A percentile compares a stretch with the other conserved stretches of the same genome.
phyloP scores from a whole-genome alignment of 2,888 invertebrate genomes.

The Timema podura region DNA sequence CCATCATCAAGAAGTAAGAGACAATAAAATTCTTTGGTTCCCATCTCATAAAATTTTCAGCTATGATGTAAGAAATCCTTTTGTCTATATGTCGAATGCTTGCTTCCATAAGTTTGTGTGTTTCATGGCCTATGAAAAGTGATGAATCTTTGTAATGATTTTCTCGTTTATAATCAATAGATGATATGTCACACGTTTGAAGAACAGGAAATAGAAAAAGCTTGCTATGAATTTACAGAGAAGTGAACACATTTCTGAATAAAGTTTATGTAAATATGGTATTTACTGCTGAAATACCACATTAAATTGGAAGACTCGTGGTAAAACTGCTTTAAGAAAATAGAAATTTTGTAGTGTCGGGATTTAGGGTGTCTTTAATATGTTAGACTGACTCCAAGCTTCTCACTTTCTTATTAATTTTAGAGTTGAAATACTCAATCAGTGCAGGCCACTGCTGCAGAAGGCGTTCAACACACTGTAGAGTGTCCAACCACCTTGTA shows the following conservation, averaged over 20 bases:
- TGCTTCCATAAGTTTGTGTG: neutral
- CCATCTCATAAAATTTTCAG: neutral
- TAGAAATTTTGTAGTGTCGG: neutral
- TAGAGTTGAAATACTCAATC: neutral
- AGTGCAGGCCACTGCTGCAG: constrained; percentile 4
- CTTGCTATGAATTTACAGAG: constrained; percentile 1
- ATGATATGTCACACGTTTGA: constrained; percentile 8
- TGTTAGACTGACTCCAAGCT: neutral
- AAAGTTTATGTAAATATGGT: constrained; percentile 10
- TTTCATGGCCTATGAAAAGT: neutral
- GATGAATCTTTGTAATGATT: constrained; percentile 2
- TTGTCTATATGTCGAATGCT: neutral
- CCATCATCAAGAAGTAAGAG: constrained; percentile 2
- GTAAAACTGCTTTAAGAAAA: constrained; percentile 11
- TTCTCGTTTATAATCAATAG: neutral
- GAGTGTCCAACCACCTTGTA: neutral
- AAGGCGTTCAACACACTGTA: neutral
- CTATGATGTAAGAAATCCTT: neutral
- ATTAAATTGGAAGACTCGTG: neutral
- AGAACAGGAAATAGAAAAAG: neutral
- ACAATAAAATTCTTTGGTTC: constrained; percentile 6
- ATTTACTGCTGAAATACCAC: neutral
- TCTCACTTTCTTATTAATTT: neutral
- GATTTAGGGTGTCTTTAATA: neutral
- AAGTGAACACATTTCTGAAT: neutral